A percentile compares a stretch with the other conserved stretches of the same genome.
phyloP scores from a whole-genome alignment of 2,888 invertebrate species.

The Drosophila quinaria region DNA sequence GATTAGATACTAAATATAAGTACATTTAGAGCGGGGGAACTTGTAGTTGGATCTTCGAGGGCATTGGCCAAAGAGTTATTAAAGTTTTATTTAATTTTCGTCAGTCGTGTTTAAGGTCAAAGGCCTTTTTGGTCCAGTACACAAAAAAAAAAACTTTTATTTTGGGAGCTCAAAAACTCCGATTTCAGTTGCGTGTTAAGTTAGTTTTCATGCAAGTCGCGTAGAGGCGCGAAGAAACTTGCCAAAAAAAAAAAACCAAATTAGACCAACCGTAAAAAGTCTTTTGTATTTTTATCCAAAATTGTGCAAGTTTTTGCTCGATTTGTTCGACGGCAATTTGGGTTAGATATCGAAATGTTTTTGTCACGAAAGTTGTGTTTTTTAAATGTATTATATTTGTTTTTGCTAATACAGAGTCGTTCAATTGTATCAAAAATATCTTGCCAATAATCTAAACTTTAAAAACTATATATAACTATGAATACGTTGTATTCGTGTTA shows the following conservation, averaged over 20 bases:
- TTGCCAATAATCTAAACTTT: not conserved
- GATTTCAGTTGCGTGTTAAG: slow-evolving; percentile 41
- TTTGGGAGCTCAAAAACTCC: slow-evolving; percentile 2
- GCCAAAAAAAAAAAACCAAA: slow-evolving; percentile 23
- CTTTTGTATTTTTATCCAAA: slow-evolving; percentile 27
- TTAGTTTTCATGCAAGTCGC: slow-evolving; percentile 43
- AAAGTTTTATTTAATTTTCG: slow-evolving; percentile 23
- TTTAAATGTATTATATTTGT: not conserved
- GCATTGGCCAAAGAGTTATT: slow-evolving; percentile 24
- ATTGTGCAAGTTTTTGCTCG: slow-evolving; percentile 47
- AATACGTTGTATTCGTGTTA: not conserved
- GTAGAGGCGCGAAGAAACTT: slow-evolving; percentile 34
- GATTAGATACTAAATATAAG: slow-evolving; percentile 46
- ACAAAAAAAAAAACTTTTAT: slow-evolving; percentile 14
- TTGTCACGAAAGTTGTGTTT: slow-evolving; percentile 36
- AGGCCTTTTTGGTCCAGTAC: slow-evolving; percentile 29
- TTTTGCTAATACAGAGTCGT: not conserved
- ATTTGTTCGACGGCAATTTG: slow-evolving; percentile 21
- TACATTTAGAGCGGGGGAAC: slow-evolving; percentile 18
- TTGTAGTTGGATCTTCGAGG: slow-evolving; percentile 1
- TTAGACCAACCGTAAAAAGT: slow-evolving; percentile 50
- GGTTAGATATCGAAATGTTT: slow-evolving; percentile 32
- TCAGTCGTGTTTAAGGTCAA: slow-evolving; percentile 25
- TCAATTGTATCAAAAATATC: not conserved
- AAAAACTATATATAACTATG: not conserved